These are phyloP conservation scores for Elysia chlorotica DNA, from an alignment of 1,140 invertebrate species.

Conservation along the genomic window DNA sequence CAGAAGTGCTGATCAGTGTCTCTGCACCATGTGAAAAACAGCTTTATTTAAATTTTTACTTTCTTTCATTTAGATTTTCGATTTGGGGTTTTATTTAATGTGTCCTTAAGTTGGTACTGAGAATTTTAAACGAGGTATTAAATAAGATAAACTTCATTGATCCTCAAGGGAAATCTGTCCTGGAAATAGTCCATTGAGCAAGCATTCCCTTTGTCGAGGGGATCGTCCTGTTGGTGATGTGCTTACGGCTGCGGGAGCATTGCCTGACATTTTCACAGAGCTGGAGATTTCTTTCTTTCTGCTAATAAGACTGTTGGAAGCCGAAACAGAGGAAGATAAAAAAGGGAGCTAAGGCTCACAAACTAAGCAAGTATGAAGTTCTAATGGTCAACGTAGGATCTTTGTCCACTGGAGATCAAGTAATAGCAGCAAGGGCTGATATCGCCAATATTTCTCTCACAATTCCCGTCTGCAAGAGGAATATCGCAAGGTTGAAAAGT, in stretches of 20 bases:
- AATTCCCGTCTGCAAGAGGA: conserved; percentile 97
- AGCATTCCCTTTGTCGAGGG: conserved; percentile 95
- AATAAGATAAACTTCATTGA: too few species aligned
- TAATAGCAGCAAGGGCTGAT: conserved; percentile 95
- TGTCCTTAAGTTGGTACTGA: too few species aligned
- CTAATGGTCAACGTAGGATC: conserved; percentile 99
- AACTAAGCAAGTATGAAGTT: conserved; percentile 83
- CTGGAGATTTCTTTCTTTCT: conserved; percentile 98
- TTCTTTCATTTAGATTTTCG: too few species aligned
- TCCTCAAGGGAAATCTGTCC: too few species aligned
- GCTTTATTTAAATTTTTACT: too few species aligned
- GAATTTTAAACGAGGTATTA: too few species aligned
- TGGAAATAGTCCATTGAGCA: conserved; percentile 98
- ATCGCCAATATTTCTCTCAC: conserved; percentile 97
- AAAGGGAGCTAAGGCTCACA: conserved; percentile 96
- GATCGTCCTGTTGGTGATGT: conserved; percentile 98
- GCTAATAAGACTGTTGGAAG: conserved; percentile 91
- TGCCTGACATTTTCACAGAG: conserved; percentile 98
- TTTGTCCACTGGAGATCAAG: conserved; percentile 94
- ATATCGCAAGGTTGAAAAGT: conserved; percentile 96
- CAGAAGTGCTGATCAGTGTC: too few species aligned
- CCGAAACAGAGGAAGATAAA: conserved; percentile 97
- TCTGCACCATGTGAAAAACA: too few species aligned
- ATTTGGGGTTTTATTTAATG: too few species aligned
- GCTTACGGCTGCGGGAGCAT: conserved; percentile 92